Percentiles rank a stretch among this genome's conserved stretches.
Evolutionary conservation across 2,888 invertebrate species (phyloP).

Genomic region (Dasypolia templi): DNA sequence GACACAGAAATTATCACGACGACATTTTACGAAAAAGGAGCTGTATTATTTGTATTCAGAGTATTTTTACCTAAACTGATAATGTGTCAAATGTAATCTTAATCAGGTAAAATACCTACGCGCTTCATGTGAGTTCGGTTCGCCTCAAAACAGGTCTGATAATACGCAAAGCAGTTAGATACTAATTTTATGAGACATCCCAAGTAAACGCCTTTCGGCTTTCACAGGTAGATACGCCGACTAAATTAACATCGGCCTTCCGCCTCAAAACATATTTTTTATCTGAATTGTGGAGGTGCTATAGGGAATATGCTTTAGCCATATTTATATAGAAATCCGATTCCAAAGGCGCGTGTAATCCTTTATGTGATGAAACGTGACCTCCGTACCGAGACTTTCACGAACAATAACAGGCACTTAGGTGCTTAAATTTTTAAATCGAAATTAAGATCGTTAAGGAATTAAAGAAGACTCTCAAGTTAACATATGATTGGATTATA

Average conservation of each 20-base stretch:
- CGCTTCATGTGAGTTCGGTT: constrained; percentile 79
- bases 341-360: constrained; percentile 51
- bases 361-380: constrained; percentile 60
- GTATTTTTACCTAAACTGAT: constrained; percentile 79
- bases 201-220: constrained; percentile 82
- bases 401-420: constrained; percentile 57
- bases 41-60: constrained; percentile 67
- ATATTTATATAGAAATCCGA: constrained; percentile 47
- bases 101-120: constrained; percentile 80
- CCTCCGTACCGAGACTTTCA: constrained; percentile 68
- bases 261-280: constrained; percentile 69
- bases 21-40: constrained; percentile 64
- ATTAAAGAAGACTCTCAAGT: constrained; percentile 75
- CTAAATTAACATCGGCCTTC: constrained; percentile 75
- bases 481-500: constrained; percentile 74
- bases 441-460: constrained; percentile 71
- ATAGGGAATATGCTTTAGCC: constrained; percentile 48
- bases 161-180: constrained; percentile 85
- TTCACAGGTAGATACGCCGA: constrained; percentile 74
- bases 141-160: constrained; percentile 82
- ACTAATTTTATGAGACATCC: constrained; percentile 87
- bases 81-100: constrained; percentile 83
- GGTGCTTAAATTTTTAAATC: constrained; percentile 65
- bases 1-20: constrained; percentile 55
- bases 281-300: constrained; percentile 49